A percentile compares a stretch with the other conserved stretches of the same genome.
These are phyloP conservation scores for Epinephelus coioides DNA, from an alignment of 2,797 vertebrate genomes.

Conservation along the genomic window DNA sequence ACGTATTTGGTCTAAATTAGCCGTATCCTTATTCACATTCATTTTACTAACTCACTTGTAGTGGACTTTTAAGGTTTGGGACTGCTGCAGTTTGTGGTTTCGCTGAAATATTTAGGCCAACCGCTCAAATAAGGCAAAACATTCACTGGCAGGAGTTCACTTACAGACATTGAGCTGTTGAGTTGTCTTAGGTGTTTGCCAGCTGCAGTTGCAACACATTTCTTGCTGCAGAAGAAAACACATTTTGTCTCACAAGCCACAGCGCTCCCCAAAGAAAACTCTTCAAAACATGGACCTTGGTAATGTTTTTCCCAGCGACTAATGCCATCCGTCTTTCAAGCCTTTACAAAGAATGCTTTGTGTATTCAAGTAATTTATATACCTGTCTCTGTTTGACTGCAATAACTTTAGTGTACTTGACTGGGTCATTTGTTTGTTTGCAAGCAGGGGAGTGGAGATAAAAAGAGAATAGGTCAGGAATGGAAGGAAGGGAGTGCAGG, in stretches of 20 bases:
- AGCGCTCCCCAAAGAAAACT: constrained; percentile 18
- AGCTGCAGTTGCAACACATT: constrained; percentile 10
- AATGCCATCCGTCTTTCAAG: constrained; percentile 17
- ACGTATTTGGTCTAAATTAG: not conserved
- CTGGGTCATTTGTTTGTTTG: constrained; percentile 31
- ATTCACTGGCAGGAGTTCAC: constrained; percentile 2
- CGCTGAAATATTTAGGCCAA: constrained; percentile 1
- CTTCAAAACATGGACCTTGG: not conserved
- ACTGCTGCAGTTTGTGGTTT: not conserved
- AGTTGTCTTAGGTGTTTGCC: not conserved
- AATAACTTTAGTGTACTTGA: constrained; percentile 7
- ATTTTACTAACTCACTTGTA: not conserved
- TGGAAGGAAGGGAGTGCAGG: not conserved
- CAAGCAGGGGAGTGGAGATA: not conserved
- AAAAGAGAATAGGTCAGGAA: not conserved
- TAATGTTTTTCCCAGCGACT: not conserved
- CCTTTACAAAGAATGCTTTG: constrained; percentile 6
- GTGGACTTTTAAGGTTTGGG: not conserved
- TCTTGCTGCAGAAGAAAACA: constrained; percentile 17
- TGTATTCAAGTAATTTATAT: constrained; percentile 28
- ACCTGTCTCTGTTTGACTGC: constrained; percentile 14
- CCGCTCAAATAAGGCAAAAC: constrained; percentile 9
- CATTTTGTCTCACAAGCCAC: constrained; percentile 10
- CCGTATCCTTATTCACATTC: not conserved
- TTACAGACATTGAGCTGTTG: not conserved